Conservation (phyloP, 2,888 invertebrate genomes). For the Axea sp. region DNA sequence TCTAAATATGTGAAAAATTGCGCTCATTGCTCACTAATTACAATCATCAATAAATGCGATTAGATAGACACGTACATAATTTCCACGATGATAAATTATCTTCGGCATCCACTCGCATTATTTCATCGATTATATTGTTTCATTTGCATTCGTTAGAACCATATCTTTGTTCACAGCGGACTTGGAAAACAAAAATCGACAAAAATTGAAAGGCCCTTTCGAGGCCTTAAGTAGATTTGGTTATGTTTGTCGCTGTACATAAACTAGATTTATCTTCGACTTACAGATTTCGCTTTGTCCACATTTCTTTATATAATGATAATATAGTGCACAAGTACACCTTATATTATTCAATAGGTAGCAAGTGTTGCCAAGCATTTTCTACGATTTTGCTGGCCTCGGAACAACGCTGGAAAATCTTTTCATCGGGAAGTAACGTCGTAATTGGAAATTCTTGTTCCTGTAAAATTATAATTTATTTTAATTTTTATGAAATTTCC, state of each 20-base stretch:
- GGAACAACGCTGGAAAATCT: slow-evolving; percentile 76
- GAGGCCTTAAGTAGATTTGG: slow-evolving; percentile 17
- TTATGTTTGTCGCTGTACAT: slow-evolving; percentile 35
- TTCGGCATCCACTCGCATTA: slow-evolving; percentile 30
- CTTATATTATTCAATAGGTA: slow-evolving; percentile 69
- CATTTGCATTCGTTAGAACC: slow-evolving; percentile 1
- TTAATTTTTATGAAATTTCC: no score
- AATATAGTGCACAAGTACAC: slow-evolving; percentile 28
- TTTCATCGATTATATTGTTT: slow-evolving; percentile 3
- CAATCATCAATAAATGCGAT: slow-evolving; percentile 66
- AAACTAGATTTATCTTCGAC: slow-evolving; percentile 39
- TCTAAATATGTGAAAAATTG: slow-evolving; percentile 57
- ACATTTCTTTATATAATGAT: slow-evolving; percentile 32
- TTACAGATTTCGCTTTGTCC: slow-evolving; percentile 35
- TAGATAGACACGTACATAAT: slow-evolving; percentile 66
- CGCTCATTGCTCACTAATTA: slow-evolving; percentile 63
- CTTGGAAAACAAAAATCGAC: slow-evolving; percentile 30
- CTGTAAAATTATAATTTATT: slow-evolving; percentile 62
- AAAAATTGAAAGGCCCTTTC: neutral
- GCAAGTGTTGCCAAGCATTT: slow-evolving; percentile 76
- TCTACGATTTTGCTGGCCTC: slow-evolving; percentile 75
- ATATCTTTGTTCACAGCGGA: slow-evolving; percentile 9
- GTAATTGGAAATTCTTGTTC: slow-evolving; percentile 75
- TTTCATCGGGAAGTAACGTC: slow-evolving; percentile 75
- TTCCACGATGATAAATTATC: slow-evolving; percentile 45